Evolutionary conservation across 35 echinoderm and acorn worm genomes (phyloP), one percentile per base, ranked within the genome.

Genomic region (Strongylocentrotus purpuratus): DNA sequence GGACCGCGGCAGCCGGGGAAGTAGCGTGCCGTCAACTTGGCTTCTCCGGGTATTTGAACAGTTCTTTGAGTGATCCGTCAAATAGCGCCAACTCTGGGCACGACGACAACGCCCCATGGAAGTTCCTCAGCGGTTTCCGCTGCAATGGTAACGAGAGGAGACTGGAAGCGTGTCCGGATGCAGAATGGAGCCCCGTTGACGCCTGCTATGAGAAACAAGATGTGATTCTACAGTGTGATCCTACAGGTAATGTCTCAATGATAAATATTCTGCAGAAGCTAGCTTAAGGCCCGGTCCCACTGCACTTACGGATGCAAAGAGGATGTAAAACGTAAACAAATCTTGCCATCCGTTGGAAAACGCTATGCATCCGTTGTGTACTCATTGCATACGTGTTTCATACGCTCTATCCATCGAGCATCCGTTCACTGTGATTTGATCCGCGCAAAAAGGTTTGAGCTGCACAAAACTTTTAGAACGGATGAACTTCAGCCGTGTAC

Each of bases 321-420:
- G 85, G 85, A 86, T 86, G 85, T 86, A 86, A 86, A 86, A 86
- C 85, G 85, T 86, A 86, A 86, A 86, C 14, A 86, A 88, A 88
- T 88, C 87, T 88, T 88, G 86, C 86, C 86, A 88, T 88, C 86
- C 86, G 86, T 88, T 88, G 86, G 32, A 88, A 88, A 88, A 88
- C 86, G 86, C 32, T 88, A 88, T 46, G 86, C 32, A 88, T 88
- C 86, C 86, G 86, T 46, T 88, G 86, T 88, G 86, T 88, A 88
- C 86, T 88, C 86, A 88, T 88, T 46, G 86, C 86, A 88, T 88
- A 88, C 86, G 86, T 88, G 86, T 88, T 88, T 88, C 86, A 88
- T 88, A 88, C 86, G 86, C 86, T 88, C 86, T 88, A 35, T 88
- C 87, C 31, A 33, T 88, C 87, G 33, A 88, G 87, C 87, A 88